Base-by-base conservation (phyloP, 2,797 vertebrate species). In the Chaenodraco wilsoni region DNA sequence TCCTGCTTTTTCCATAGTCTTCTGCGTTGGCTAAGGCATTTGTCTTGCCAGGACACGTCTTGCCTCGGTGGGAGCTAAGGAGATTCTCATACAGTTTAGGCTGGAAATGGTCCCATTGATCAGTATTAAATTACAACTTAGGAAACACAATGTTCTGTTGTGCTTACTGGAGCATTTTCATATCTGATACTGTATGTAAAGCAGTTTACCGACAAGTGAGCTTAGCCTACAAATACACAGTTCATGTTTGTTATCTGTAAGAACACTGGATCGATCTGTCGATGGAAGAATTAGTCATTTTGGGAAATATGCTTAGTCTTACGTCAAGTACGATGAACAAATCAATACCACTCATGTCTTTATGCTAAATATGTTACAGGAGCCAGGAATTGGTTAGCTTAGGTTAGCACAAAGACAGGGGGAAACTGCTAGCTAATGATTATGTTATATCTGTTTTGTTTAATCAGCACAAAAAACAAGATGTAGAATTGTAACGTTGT, bases 1-100 rank as follows among this genome's bases (percentile, higher is more conserved):
- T 31, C 21, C 27, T 58, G 9, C 69, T 44, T 44, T 74, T 81
- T 85, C 79, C 78, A 49, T 48, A 52, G 62, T 64, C 19, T 9
- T 84, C 56, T 37, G 8, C 59, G 31, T 16, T 37, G 67, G 74
- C 49, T 57, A 10, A 81, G 74, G 70, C 69, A 37, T 84, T 81
- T 65, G 27, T 87, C 90, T 76, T 89, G 91, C 87, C 87, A 67
- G 74, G 83, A 85, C 91, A 77, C 17, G 79, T 90, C 74, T 73
- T 56, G 63, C 60, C 45, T 69, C 79, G 21, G 73, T 65, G 69
- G 67, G 69, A 80, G 61, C 33, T 40, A 65, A 65, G 68, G 58
- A 82, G 58, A 62, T 21, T 60, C 79, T 77, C 43, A 60, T 43
- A 21, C 43, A 51, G 33, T n/a, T 50, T 52, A 41, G 68, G 49